Evolutionary conservation across 1,140 invertebrate genomes (phyloP), one percentile per base, ranked within the genome.

Genomic region (Apis laboriosa): DNA sequence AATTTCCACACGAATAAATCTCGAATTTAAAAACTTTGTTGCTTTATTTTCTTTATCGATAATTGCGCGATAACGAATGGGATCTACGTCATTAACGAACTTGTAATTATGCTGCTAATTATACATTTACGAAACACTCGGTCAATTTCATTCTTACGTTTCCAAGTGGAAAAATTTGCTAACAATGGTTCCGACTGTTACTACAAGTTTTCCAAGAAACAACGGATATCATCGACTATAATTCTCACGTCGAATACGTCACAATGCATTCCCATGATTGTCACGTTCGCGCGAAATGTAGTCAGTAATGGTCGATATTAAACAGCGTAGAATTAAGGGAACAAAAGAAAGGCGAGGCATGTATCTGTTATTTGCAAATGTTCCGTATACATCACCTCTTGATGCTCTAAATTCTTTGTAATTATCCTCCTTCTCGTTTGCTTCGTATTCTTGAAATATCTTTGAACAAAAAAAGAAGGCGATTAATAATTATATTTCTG

Each of bases 341-440:
- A 80, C 51, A 80, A 76, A 61, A 66, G 63, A 51, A 67, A 60
- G 63, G 58, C 63, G 61, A 55, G 3, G 51, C 84, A 73, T 61
- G 77, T 85, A 70, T 55, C 76, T 76, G 84, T 84, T 88, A 84
- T 86, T 86, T 88, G 87, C 84, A 86, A 88, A 86, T 88, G 78
- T 80, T 21, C 17, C 24, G 11, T 17, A 28, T 72, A 76, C 66
- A 66, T 19, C 51, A 66, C n/a, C 43, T 58, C 34, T 56, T 51
- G 49, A 28, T 51, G 63, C 34, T 74, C 72, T 55, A 64, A 13
- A 15, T 72, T 68, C 64, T 75, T 61, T 56, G 15, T 60, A 19
- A 28, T 34, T n/a, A 24, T 76, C n/a, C 51, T 13, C 49, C 55
- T 87, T 80, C 86, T 80, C 66, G 53, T 80, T 19, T 49, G 15